Conservation (phyloP, 2,113 vertebrate genomes). For the Mobula birostris region DNA sequence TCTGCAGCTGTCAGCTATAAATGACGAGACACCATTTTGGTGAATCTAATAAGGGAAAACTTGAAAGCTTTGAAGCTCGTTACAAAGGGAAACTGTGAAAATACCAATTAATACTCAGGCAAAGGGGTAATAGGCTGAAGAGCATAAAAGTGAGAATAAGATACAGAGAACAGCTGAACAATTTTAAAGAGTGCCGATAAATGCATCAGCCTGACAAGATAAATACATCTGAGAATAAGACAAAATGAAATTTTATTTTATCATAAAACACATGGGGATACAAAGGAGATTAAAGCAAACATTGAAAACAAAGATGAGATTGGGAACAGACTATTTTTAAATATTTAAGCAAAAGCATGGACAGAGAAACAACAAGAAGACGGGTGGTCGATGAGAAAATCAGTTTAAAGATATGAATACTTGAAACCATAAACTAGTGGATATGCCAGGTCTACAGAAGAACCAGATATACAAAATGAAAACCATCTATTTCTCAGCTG, state of each 20-base stretch:
- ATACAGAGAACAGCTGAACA: not conserved
- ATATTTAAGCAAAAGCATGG: not conserved
- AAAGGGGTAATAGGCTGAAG: not conserved
- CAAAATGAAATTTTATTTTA: not conserved
- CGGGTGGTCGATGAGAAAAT: not conserved
- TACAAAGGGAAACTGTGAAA: not conserved
- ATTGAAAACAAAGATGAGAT: not conserved
- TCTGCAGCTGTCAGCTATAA: slow-evolving; percentile 10
- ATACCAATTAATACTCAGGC: not conserved
- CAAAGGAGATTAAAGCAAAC: not conserved
- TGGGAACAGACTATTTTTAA: not conserved
- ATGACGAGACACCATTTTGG: not conserved
- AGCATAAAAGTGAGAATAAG: not conserved
- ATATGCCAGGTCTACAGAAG: not conserved
- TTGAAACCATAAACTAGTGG: not conserved
- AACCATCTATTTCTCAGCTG: not conserved
- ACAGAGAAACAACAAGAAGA: not conserved
- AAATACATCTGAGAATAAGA: not conserved
- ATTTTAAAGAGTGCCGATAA: not conserved
- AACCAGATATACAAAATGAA: not conserved
- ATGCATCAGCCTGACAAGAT: not conserved
- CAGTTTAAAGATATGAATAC: not conserved
- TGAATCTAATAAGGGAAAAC: not conserved
- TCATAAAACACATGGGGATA: too few species aligned
- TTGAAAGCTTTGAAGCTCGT: not conserved